Conservation (phyloP, 2,797 vertebrate species). For the Aulostomus chinensis region DNA sequence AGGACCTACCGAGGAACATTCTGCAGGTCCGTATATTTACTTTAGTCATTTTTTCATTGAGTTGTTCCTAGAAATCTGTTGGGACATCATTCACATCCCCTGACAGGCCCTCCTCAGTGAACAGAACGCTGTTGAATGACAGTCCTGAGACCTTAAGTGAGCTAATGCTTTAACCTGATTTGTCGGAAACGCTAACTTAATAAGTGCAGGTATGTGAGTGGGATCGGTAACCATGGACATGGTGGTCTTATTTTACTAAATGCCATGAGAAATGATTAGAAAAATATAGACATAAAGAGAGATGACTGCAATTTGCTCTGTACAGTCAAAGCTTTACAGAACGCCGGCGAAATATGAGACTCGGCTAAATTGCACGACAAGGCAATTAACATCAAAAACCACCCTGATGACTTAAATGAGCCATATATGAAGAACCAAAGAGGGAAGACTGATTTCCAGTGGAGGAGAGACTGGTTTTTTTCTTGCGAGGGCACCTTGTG, state of each 20-base stretch:
- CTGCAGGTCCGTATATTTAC: slow-evolving; percentile 86
- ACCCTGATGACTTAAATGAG: slow-evolving; percentile 69
- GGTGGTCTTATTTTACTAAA: slow-evolving; percentile 39
- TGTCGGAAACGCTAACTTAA: slow-evolving; percentile 51
- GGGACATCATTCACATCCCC: slow-evolving; percentile 15
- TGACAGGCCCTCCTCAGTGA: slow-evolving; percentile 18
- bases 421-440: slow-evolving; percentile 44
- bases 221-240: slow-evolving; percentile 11
- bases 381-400: slow-evolving; percentile 40
- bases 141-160: slow-evolving; percentile 50
- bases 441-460: slow-evolving; percentile 41
- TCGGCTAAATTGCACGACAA: slow-evolving; percentile 36
- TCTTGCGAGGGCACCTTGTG: slow-evolving; percentile 39
- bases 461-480: slow-evolving; percentile 33
- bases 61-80: not conserved
- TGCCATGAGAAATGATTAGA: slow-evolving; percentile 51
- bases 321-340: slow-evolving; percentile 47
- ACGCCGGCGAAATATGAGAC: slow-evolving; percentile 60
- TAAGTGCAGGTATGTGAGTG: slow-evolving; percentile 54
- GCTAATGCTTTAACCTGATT: slow-evolving; percentile 62
- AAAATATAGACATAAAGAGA: slow-evolving; percentile 28
- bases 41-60: slow-evolving; percentile 2
- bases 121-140: slow-evolving; percentile 44
- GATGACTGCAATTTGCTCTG: slow-evolving; percentile 50
- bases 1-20: slow-evolving; percentile 83